Base-by-base conservation (phyloP, 2,797 vertebrate genomes). In the Onychomys arenicola region DNA sequence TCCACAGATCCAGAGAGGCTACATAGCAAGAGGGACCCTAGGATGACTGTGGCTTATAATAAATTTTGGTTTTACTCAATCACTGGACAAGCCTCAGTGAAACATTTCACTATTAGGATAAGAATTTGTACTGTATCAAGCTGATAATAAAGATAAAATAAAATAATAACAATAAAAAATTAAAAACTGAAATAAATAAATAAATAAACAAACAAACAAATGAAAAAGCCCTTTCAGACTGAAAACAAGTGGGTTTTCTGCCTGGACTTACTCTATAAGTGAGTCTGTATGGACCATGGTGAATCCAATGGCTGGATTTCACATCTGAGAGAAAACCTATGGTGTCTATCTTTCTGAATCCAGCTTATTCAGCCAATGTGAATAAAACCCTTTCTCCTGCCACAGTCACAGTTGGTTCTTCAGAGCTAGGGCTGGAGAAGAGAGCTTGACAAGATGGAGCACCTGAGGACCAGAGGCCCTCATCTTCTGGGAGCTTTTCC, bases 261-360 rank as follows among this genome's bases (percentile, higher is more conserved):
- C 8, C 12, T 19, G 46, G 52, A 17, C 3, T 0, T 14, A 5
- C 0, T 59, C 63, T 23, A 1, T 3, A 19, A 84, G 11, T 37
- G 25, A 40, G 85, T 27, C 82, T 52, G 59, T 12, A 2, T 21
- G 19, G 27, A 67, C 23, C 7, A 8, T 0, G 2, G 17, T 9
- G 6, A 27, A 34, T 9, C 27, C 6, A 1, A 23, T 34, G 23
- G 40, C 13, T 61, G 43, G 69, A 43, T 59, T 59, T 59, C 52
- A 34, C 55, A 40, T 13, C 27, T 59, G 6, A 43, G 85, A 88
- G 67, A 32, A 10, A 75, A 8, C 25, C 1, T 32, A 27, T 5
- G 13, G 27, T 1, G 0, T 23, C 43, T 75, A 14, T 75, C 86
- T 88, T 59, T 75, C 69, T 88, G 69, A 75, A 59, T 32, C 17